Conservation (phyloP, 2,113 vertebrate species). For the Alethe castanea region DNA sequence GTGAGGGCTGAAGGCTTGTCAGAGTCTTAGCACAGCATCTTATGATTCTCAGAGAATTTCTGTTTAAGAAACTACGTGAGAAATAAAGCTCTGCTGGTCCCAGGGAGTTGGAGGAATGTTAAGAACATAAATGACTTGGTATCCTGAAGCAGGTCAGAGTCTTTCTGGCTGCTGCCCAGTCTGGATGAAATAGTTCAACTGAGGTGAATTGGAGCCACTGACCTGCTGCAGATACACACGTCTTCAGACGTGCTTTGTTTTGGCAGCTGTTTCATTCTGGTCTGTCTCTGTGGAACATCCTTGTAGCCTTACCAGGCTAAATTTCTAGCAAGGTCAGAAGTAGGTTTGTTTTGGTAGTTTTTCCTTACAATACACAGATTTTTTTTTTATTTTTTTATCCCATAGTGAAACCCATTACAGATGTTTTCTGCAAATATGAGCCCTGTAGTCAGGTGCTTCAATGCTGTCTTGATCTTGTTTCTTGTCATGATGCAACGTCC, state of each 20-base stretch:
- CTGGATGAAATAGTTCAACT: slow-evolving; percentile 18
- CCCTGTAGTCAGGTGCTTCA: background rate
- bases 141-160: background rate
- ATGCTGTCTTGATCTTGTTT: background rate
- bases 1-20: background rate
- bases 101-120: background rate
- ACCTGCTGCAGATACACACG: background rate
- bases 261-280: background rate
- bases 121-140: background rate
- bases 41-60: background rate
- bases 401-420: background rate
- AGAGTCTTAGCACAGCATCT: background rate
- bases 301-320: background rate
- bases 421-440: background rate
- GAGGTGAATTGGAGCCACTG: slow-evolving; percentile 6
- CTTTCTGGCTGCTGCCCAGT: background rate
- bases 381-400: background rate
- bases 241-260: background rate
- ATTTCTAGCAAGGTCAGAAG: background rate
- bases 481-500: background rate
- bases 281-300: slow-evolving; percentile 44
- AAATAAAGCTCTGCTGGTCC: background rate
- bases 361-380: background rate
- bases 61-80: background rate
- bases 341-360: background rate